phyloP scores from a whole-genome alignment of 2,113 vertebrate genomes.

The Thomomys bottae region DNA sequence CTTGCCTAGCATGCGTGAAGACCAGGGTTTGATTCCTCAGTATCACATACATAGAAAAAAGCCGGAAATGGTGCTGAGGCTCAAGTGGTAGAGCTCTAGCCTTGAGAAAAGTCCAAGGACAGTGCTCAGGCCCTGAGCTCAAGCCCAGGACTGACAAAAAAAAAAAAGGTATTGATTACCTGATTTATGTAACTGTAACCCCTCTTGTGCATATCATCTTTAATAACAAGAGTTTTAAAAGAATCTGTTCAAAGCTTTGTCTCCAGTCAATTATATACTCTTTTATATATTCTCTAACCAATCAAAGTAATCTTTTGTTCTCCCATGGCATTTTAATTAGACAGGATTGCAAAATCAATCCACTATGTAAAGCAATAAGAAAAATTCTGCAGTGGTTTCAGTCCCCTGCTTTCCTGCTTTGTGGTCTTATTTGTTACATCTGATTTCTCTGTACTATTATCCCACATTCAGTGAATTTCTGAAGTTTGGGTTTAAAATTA shows the following conservation, averaged over 20 bases:
- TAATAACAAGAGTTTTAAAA: not conserved
- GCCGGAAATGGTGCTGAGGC: too few relatives aligned
- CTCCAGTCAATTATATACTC: slow-evolving; percentile 53
- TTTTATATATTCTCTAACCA: slow-evolving; percentile 56
- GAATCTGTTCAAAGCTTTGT: slow-evolving; percentile 64
- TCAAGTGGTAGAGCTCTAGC: too few relatives aligned
- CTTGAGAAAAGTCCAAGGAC: too few relatives aligned
- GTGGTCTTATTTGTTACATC: slow-evolving; percentile 51
- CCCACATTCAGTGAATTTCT: not conserved
- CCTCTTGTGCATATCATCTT: too few relatives aligned
- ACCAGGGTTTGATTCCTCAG: too few relatives aligned
- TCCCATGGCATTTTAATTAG: slow-evolving; percentile 59
- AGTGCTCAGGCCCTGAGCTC: too few relatives aligned
- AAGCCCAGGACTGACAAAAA: too few relatives aligned
- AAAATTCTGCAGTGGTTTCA: slow-evolving; percentile 44
- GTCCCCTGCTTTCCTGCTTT: slow-evolving; percentile 48
- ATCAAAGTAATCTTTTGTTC: slow-evolving; percentile 67
- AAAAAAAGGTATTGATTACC: too few relatives aligned
- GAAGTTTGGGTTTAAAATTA: slow-evolving; percentile 49
- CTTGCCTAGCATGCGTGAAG: too few relatives aligned
- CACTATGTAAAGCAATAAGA: slow-evolving; percentile 35
- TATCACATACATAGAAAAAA: too few relatives aligned
- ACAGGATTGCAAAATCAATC: slow-evolving; percentile 67
- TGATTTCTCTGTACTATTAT: slow-evolving; percentile 32
- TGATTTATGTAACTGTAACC: too few relatives aligned